phyloP scores from a whole-genome alignment of 1,140 invertebrate genomes.

The Pachypeltis micranthus region DNA sequence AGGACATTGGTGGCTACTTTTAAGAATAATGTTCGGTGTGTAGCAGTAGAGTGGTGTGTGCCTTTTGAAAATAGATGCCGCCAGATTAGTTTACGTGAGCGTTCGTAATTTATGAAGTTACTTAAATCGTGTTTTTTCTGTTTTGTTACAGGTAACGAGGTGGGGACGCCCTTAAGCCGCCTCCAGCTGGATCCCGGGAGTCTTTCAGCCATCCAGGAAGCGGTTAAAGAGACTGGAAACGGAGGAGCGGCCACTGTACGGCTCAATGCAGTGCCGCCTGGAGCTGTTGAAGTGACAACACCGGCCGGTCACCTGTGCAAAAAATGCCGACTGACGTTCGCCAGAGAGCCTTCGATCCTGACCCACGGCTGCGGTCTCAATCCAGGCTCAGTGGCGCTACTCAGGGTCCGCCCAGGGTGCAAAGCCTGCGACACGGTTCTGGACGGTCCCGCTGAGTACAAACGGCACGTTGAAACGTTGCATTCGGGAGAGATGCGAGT shows the following conservation, averaged over 20 bases:
- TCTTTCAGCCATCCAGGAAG: constrained; percentile 37
- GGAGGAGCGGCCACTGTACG: constrained; percentile 1
- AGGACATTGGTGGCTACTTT: no score
- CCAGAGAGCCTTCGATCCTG: constrained; percentile 37
- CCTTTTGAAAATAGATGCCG: no score
- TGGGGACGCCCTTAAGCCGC: constrained; percentile 32
- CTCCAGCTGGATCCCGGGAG: constrained; percentile 35
- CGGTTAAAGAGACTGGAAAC: constrained; percentile 26
- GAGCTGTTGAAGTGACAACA: constrained; percentile 26
- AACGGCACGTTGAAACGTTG: constrained; percentile 39
- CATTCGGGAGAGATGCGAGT: no score
- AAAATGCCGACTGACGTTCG: constrained; percentile 70
- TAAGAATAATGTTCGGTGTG: no score
- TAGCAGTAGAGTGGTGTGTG: no score
- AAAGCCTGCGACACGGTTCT: constrained; percentile 52
- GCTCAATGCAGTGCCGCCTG: constrained; percentile 20
- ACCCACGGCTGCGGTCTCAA: constrained; percentile 37
- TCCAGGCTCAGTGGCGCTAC: constrained; percentile 52
- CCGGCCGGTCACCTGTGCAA: constrained; percentile 58
- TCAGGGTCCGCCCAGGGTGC: constrained; percentile 63
- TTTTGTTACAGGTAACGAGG: constrained; percentile 18
- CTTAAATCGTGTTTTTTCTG: constrained; percentile 11
- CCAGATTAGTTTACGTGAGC: no score
- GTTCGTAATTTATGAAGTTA: no score
- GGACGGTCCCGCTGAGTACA: constrained; percentile 45